These are phyloP conservation scores for Nephrotoma flavescens DNA, from an alignment of 2,888 invertebrate genomes.

Conservation along the genomic window DNA sequence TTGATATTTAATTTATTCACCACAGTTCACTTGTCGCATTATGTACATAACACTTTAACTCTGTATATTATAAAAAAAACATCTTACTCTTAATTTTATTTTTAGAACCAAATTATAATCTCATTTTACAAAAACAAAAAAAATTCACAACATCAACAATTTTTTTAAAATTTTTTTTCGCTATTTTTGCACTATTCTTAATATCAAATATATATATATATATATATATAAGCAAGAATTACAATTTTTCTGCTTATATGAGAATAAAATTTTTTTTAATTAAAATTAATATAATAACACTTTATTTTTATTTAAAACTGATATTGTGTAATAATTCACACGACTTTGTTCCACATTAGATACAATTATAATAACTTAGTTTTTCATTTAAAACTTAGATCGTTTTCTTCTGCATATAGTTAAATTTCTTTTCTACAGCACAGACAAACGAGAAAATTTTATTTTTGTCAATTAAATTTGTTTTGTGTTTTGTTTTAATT, in stretches of 20 bases:
- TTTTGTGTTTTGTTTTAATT: not conserved
- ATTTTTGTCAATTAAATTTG: not conserved
- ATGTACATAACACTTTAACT: not conserved
- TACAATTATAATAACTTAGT: not conserved
- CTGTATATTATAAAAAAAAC: not conserved
- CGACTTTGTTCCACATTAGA: slow-evolving; percentile 2
- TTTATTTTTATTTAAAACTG: not conserved
- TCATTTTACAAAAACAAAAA: not conserved
- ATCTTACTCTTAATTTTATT: not conserved
- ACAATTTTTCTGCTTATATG: not conserved
- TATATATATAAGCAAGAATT: not conserved
- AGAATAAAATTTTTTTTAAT: not conserved
- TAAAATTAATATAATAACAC: not conserved
- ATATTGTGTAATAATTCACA: slow-evolving; percentile 3
- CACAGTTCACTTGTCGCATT: not conserved
- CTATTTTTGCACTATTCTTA: not conserved
- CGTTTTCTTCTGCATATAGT: not conserved
- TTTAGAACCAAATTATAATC: not conserved
- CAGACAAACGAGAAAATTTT: not conserved
- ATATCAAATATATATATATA: not conserved
- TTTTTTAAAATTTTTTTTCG: not conserved
- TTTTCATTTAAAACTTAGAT: not conserved
- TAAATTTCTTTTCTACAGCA: not conserved
- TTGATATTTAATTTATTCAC: not conserved
- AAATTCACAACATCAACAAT: not conserved